Conservation (phyloP, 2,113 vertebrate genomes). For the Megaceryle maxima region DNA sequence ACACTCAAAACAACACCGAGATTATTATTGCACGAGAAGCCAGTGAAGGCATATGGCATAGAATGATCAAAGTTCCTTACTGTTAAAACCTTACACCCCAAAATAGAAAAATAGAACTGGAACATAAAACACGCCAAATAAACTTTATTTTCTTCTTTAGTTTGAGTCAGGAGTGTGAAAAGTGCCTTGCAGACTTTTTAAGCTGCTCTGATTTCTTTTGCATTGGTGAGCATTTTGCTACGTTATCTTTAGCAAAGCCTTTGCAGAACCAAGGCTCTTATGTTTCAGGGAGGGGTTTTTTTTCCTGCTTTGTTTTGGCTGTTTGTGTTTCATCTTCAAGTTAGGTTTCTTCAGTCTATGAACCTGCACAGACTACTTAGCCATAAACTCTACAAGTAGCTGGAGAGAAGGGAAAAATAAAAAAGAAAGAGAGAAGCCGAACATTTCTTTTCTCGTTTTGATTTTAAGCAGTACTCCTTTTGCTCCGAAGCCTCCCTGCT, state of each 20-base stretch:
- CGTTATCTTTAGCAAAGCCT: slow-evolving; percentile 48
- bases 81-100: slow-evolving; percentile 74
- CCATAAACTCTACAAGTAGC: slow-evolving; percentile 71
- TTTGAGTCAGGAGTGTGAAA: slow-evolving; percentile 64
- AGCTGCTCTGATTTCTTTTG: slow-evolving; percentile 48
- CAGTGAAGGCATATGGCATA: slow-evolving; percentile 84
- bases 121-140: slow-evolving; percentile 85
- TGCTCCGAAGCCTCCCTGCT: slow-evolving; percentile 21
- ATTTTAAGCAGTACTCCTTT: slow-evolving; percentile 42
- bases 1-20: slow-evolving; percentile 76
- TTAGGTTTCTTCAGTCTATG: slow-evolving; percentile 80
- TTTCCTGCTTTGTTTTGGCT: slow-evolving; percentile 58
- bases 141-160: slow-evolving; percentile 56
- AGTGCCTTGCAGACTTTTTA: slow-evolving; percentile 53
- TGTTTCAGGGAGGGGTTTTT: not conserved
- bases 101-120: slow-evolving; percentile 87
- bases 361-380: slow-evolving; percentile 84
- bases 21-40: slow-evolving; percentile 94
- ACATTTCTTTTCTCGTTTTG: not conserved
- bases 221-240: slow-evolving; percentile 12
- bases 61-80: slow-evolving; percentile 81
- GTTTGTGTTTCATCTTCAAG: slow-evolving; percentile 44
- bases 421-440: not conserved
- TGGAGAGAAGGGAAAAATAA: slow-evolving; percentile 37
- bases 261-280: slow-evolving; percentile 29